Evolutionary conservation across 2,797 vertebrate species (phyloP).

Genomic region (Limosa lapponica): DNA sequence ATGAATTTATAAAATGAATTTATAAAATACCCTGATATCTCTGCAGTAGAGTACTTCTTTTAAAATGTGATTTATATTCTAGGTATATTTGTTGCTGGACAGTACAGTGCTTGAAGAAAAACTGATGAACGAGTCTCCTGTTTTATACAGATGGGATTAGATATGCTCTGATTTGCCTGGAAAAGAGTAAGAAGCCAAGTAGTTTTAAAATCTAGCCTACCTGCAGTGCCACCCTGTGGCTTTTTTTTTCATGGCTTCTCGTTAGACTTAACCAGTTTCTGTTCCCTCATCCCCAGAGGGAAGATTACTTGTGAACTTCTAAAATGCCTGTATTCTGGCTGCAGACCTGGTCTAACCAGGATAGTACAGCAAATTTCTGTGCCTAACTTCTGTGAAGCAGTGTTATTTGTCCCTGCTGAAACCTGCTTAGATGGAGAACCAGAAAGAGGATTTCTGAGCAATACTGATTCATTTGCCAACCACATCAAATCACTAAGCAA

Average conservation of each 20-base stretch:
- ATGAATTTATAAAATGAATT: neutral
- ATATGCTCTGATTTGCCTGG: slow-evolving; percentile 13
- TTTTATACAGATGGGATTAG: neutral
- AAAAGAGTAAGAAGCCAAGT: neutral
- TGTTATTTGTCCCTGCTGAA: neutral
- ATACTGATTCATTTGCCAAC: neutral
- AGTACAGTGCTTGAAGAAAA: neutral
- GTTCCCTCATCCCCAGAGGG: accelerated
- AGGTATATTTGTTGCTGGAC: neutral
- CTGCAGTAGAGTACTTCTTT: neutral
- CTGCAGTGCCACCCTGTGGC: slow-evolving; percentile 63
- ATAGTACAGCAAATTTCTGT: neutral
- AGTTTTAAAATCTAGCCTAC: neutral
- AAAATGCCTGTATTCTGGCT: neutral
- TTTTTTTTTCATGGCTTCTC: neutral
- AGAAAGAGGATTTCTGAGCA: neutral
- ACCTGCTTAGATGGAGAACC: neutral
- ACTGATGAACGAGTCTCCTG: neutral
- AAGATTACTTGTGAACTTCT: neutral
- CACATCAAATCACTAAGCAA: neutral
- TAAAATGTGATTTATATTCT: neutral
- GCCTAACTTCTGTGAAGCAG: neutral
- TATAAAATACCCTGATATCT: neutral
- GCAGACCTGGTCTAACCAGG: neutral
- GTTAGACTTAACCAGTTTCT: neutral